Evolutionary conservation across 2,888 invertebrate species (phyloP).

Genomic region (Caenorhabditis sulstoni): DNA sequence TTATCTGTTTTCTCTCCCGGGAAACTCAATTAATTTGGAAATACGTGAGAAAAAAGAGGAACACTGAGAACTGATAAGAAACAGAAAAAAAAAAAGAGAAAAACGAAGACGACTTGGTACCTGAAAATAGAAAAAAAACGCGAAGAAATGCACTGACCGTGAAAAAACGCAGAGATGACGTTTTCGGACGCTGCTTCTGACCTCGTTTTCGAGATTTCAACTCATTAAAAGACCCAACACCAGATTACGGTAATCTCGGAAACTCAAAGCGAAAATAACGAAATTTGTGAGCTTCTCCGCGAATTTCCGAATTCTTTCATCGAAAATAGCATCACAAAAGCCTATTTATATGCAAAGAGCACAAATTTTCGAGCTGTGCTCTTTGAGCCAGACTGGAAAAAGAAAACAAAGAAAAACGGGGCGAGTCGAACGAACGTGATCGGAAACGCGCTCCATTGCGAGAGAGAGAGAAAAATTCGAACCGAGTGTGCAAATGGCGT

Average conservation of each 20-base stretch:
- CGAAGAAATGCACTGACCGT: too few species aligned
- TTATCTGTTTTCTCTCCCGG: slow-evolving; percentile 2
- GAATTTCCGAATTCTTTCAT: too few species aligned
- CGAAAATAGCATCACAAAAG: not conserved
- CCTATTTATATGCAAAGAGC: slow-evolving; percentile 8
- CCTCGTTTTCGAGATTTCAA: too few species aligned
- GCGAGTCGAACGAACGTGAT: not conserved
- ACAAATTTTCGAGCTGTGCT: too few species aligned
- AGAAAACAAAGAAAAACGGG: not conserved
- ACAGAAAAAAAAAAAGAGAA: not conserved
- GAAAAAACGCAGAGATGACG: not conserved
- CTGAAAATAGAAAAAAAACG: not conserved
- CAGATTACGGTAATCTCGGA: too few species aligned
- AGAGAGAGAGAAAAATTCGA: too few species aligned
- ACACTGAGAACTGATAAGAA: slow-evolving; percentile 4
- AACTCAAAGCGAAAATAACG: too few species aligned
- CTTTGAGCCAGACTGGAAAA: too few species aligned
- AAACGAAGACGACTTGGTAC: not conserved
- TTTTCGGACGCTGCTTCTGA: slow-evolving; percentile 3
- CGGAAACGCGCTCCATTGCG: not conserved
- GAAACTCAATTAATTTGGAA: not conserved
- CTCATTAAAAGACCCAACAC: too few species aligned
- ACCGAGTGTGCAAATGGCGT: too few species aligned
- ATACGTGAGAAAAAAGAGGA: not conserved
- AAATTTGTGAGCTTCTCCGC: too few species aligned